Evolutionary conservation across 2,113 vertebrate genomes (phyloP).

Genomic region (Arenaria interpres): DNA sequence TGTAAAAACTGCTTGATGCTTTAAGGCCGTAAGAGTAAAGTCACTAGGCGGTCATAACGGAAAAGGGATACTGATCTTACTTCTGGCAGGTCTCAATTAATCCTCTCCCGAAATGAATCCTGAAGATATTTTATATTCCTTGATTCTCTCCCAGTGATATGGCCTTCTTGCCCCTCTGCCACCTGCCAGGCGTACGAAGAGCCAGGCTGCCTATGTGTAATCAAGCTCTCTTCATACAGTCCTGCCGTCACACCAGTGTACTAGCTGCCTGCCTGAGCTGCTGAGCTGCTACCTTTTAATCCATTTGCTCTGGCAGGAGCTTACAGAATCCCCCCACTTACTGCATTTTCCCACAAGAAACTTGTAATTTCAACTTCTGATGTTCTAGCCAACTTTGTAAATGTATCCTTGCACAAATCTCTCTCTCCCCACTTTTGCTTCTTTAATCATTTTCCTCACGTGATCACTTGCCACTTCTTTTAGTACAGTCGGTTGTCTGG

Average conservation of each 20-base stretch:
- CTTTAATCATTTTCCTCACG: neutral
- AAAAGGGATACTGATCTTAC: neutral
- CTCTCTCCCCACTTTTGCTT: neutral
- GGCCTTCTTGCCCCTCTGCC: neutral
- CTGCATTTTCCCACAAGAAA: neutral
- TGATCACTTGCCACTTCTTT: neutral
- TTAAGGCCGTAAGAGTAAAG: neutral
- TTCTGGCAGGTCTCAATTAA: neutral
- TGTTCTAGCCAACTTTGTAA: neutral
- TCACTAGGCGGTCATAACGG: neutral
- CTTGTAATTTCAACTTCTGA: neutral
- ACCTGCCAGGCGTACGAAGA: neutral
- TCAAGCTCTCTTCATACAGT: neutral
- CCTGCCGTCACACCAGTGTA: neutral
- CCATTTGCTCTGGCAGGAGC: neutral
- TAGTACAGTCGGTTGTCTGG: neutral
- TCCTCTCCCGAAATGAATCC: neutral
- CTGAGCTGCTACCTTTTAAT: neutral
- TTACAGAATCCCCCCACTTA: neutral
- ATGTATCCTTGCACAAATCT: neutral
- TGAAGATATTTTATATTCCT: neutral
- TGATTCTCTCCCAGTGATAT: neutral
- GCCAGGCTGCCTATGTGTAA: neutral
- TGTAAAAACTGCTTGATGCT: neutral
- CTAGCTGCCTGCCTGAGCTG: neutral